phyloP scores from a whole-genome alignment of 1,140 invertebrate species.

The Eubasilissa regina region DNA sequence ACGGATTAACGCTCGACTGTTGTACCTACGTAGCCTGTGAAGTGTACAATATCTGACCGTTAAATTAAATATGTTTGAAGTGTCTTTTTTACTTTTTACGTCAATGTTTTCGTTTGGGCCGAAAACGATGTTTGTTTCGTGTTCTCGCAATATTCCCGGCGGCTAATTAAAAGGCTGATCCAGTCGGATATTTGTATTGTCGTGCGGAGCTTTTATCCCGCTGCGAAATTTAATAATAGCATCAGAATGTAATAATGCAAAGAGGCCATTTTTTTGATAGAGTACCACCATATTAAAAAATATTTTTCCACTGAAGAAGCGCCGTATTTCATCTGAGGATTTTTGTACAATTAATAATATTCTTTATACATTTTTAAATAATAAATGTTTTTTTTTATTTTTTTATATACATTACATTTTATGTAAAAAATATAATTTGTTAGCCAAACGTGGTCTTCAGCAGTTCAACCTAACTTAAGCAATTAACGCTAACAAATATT shows the following conservation, averaged over 20 bases:
- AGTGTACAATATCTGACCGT: neutral
- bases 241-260: slow-evolving; percentile 24
- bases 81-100: neutral
- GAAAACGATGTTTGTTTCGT: neutral
- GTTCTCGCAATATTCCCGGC: neutral
- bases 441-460: too few species aligned
- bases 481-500: too few species aligned
- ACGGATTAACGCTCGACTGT: neutral
- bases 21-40: neutral
- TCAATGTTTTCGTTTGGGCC: neutral
- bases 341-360: neutral
- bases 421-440: too few species aligned
- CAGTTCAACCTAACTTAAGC: too few species aligned
- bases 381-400: too few species aligned
- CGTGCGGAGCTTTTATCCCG: neutral
- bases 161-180: neutral
- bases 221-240: neutral
- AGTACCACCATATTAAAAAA: slow-evolving; percentile 9
- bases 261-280: neutral
- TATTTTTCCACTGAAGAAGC: neutral
- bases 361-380: too few species aligned
- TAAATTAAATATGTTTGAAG: neutral
- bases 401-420: too few species aligned
- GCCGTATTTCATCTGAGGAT: neutral
- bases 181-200: neutral